phyloP scores from a whole-genome alignment of 64 coral and sea anemone species.

The Montipora foliosa region DNA sequence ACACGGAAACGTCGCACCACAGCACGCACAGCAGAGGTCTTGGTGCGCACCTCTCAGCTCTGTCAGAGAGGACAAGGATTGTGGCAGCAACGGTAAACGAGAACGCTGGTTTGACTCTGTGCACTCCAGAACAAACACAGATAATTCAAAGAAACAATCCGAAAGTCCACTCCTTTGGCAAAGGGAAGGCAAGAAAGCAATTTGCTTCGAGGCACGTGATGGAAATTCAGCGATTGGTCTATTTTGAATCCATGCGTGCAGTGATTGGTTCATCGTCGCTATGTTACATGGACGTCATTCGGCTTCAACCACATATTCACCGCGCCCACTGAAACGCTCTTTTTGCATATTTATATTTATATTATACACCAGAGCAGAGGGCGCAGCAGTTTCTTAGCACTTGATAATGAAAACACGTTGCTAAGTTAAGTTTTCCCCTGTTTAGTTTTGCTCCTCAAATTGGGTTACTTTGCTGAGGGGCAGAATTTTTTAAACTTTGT shows the following conservation, averaged over 20 bases:
- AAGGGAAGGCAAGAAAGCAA: constrained; percentile 82
- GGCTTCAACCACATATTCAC: constrained; percentile 32
- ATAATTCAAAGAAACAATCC: constrained; percentile 17
- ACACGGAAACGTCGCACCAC: constrained; percentile 11
- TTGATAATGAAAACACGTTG: no score
- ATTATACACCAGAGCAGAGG: no score
- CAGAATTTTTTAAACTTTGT: no score
- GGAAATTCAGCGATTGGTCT: constrained; percentile 79
- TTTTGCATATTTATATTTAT: no score
- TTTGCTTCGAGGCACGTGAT: constrained; percentile 88
- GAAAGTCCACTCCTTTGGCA: constrained; percentile 29
- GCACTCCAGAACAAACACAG: constrained; percentile 31
- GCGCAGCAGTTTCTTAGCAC: no score
- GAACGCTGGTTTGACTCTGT: constrained; percentile 7
- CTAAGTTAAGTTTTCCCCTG: no score
- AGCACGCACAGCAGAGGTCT: neutral
- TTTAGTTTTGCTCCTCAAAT: no score
- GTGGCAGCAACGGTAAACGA: neutral
- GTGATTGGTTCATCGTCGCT: constrained; percentile 89
- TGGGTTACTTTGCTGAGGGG: no score
- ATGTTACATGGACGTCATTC: constrained; percentile 97
- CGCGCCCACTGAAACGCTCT: constrained; percentile 51
- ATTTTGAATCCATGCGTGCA: constrained; percentile 87
- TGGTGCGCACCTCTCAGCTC: neutral
- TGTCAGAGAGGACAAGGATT: neutral